A percentile compares a stretch with the other conserved stretches of the same genome.
These are phyloP conservation scores for Hybos culiciformis DNA, from an alignment of 2,888 invertebrate genomes.

Conservation along the genomic window DNA sequence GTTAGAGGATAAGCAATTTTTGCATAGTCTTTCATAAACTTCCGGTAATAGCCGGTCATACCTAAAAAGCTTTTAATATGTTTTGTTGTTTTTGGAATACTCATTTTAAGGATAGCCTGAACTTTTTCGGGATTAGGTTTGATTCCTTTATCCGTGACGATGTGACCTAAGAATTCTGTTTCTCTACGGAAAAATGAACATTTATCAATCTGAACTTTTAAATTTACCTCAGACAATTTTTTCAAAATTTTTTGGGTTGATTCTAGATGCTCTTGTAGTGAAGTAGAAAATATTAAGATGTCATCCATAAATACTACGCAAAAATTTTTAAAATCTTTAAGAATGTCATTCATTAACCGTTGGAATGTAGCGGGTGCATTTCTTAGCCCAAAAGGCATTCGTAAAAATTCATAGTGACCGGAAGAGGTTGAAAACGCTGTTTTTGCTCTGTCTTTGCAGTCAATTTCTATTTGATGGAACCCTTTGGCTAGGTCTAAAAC, in stretches of 20 bases:
- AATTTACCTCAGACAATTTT: background rate
- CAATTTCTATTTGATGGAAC: conserved; percentile 16
- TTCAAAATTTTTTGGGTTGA: conserved; percentile 9
- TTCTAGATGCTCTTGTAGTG: conserved; percentile 6
- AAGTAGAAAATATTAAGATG: background rate
- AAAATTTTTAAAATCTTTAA: conserved; percentile 13
- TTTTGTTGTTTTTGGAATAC: background rate
- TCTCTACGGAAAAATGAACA: background rate
- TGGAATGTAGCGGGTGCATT: conserved; percentile 5
- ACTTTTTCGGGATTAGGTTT: background rate
- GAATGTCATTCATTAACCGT: conserved; percentile 7
- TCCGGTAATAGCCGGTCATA: too few species aligned
- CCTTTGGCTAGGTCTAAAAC: conserved; percentile 18
- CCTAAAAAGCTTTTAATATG: conserved; percentile 2
- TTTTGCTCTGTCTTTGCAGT: conserved; percentile 2
- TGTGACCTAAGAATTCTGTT: conserved; percentile 15
- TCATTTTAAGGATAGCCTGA: background rate
- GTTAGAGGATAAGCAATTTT: too few species aligned
- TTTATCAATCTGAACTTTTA: conserved; percentile 7
- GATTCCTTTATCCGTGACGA: conserved; percentile 17
- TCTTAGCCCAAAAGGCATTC: conserved; percentile 11
- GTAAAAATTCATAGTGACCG: conserved; percentile 7
- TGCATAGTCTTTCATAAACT: background rate
- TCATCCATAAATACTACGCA: background rate
- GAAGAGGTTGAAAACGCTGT: conserved; percentile 6